Evolutionary conservation across 2,888 invertebrate genomes (phyloP).

Genomic region (Liposcelis brunnea): DNA sequence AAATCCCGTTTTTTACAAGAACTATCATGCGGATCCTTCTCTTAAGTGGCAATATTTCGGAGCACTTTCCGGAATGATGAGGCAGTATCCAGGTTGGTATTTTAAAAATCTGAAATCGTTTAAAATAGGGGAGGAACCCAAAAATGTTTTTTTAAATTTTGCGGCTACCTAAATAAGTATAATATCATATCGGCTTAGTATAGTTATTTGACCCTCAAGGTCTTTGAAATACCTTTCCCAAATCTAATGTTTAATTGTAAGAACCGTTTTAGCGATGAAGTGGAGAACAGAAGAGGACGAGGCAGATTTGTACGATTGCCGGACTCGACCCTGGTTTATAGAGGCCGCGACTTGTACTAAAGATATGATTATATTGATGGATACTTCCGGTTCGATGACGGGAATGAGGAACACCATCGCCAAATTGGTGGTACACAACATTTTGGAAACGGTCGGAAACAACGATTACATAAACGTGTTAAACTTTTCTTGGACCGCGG

Average conservation of each 20-base stretch:
- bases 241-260: too few relatives aligned
- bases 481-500: slow-evolving; percentile 47
- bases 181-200: too few relatives aligned
- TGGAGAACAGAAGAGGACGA: slow-evolving; percentile 39
- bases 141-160: too few relatives aligned
- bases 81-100: slow-evolving; percentile 82
- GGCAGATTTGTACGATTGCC: slow-evolving; percentile 77
- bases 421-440: slow-evolving; percentile 66
- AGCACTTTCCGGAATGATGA: slow-evolving; percentile 76
- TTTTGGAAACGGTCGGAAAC: slow-evolving; percentile 89
- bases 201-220: slow-evolving; percentile 11
- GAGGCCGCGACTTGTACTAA: slow-evolving; percentile 96
- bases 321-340: slow-evolving; percentile 88
- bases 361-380: slow-evolving; percentile 87
- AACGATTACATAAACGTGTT: slow-evolving; percentile 95
- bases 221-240: slow-evolving; percentile 17
- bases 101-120: too few relatives aligned
- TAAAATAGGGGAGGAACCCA: too few relatives aligned
- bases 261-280: slow-evolving; percentile 43
- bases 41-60: slow-evolving; percentile 97
- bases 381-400: slow-evolving; percentile 93
- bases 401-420: slow-evolving; percentile 60
- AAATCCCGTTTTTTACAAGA: slow-evolving; percentile 65
- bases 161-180: too few relatives aligned
- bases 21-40: slow-evolving; percentile 76